These are phyloP conservation scores for Drosophila malerkotliana DNA, from an alignment of 1,140 invertebrate genomes.

Conservation along the genomic window DNA sequence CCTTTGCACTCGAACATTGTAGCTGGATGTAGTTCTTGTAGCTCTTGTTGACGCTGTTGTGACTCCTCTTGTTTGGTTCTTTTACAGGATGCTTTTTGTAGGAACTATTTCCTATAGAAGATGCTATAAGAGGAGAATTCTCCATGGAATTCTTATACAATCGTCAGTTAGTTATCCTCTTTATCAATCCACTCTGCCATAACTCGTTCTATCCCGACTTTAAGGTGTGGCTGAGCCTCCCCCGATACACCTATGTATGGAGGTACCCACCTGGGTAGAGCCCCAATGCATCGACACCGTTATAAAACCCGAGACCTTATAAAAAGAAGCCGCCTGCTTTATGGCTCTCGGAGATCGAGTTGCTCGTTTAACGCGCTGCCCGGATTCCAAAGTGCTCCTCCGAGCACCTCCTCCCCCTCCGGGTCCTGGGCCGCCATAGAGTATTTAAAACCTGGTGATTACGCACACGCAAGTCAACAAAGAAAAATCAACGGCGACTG, in stretches of 20 bases:
- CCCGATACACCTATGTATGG: not conserved
- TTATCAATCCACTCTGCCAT: too few species aligned
- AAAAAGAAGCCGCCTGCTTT: slow-evolving; percentile 77
- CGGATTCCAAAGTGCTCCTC: not conserved
- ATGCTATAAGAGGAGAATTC: too few species aligned
- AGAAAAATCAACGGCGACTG: not conserved
- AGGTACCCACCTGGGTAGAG: slow-evolving; percentile 5
- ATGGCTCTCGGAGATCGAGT: slow-evolving; percentile 65
- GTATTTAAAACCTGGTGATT: slow-evolving; percentile 54
- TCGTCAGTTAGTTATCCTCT: too few species aligned
- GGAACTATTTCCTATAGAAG: too few species aligned
- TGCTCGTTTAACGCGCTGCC: slow-evolving; percentile 69
- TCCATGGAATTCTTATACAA: too few species aligned
- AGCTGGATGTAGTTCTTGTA: slow-evolving; percentile 41
- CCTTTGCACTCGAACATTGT: slow-evolving; percentile 75
- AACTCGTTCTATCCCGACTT: too few species aligned
- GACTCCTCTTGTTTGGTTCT: not conserved
- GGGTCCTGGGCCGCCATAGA: slow-evolving; percentile 26
- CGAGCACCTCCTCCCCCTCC: not conserved
- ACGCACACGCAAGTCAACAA: slow-evolving; percentile 71
- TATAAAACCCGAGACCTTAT: slow-evolving; percentile 81
- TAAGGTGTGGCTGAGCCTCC: slow-evolving; percentile 2
- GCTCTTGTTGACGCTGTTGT: slow-evolving; percentile 13
- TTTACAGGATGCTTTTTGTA: not conserved
- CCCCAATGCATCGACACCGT: slow-evolving; percentile 40